phyloP scores from a whole-genome alignment of 2,113 vertebrate genomes.

The Elephas maximus region DNA sequence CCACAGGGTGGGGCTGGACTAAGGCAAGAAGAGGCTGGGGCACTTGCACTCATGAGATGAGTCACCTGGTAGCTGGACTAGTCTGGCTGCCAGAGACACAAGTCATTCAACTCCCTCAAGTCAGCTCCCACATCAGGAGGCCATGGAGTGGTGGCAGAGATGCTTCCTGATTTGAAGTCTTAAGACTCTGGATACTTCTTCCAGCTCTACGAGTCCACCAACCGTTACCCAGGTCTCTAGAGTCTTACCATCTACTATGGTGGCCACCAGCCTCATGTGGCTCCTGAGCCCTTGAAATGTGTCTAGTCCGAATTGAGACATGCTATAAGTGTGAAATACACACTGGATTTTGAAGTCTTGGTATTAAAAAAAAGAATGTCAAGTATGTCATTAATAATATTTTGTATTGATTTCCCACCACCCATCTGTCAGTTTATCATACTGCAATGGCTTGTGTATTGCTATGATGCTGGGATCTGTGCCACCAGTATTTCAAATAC shows the following conservation, averaged over 20 bases:
- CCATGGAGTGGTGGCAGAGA: rapidly evolving
- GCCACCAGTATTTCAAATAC: no score
- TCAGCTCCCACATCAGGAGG: background rate
- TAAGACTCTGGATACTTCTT: background rate
- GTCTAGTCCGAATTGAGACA: background rate
- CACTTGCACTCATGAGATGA: background rate
- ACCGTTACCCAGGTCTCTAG: background rate
- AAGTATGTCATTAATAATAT: no score
- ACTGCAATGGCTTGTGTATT: no score
- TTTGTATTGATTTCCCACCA: no score
- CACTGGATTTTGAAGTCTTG: no score
- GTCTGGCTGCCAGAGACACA: background rate
- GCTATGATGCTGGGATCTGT: no score
- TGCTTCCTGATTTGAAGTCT: background rate
- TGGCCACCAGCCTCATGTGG: no score
- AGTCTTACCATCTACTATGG: rapidly evolving
- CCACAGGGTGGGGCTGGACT: background rate
- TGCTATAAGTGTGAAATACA: no score
- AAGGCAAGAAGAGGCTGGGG: background rate
- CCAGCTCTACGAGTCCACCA: background rate
- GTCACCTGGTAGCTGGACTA: background rate
- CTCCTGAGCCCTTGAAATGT: background rate
- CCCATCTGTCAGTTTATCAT: no score
- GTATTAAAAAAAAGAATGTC: no score
- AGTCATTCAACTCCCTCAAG: background rate